Conservation (phyloP, 1,140 invertebrate species). For the Meloidogyne hapla region DNA sequence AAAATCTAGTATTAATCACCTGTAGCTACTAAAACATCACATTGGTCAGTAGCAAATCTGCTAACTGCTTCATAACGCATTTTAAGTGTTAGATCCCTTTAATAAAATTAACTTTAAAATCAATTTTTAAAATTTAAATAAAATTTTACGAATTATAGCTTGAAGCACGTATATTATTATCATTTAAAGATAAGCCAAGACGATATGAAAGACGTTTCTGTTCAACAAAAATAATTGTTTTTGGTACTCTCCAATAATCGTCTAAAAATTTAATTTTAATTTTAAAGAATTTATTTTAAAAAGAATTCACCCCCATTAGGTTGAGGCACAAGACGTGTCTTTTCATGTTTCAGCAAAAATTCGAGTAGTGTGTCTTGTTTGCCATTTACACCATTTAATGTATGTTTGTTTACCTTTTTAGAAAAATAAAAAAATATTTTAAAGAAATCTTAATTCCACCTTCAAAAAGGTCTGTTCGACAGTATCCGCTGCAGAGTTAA, state of each 20-base stretch:
- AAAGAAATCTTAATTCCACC: slow-evolving; percentile 9
- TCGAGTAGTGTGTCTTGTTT: slow-evolving; percentile 35
- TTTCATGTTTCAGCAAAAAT: slow-evolving; percentile 26
- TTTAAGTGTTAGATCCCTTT: slow-evolving; percentile 38
- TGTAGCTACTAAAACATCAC: slow-evolving; percentile 33
- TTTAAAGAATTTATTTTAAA: not conserved
- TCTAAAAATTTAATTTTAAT: slow-evolving; percentile 12
- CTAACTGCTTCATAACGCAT: slow-evolving; percentile 31
- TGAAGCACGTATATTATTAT: slow-evolving; percentile 17
- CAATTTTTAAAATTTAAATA: slow-evolving; percentile 8
- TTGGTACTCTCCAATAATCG: slow-evolving; percentile 18
- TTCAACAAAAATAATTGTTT: slow-evolving; percentile 40
- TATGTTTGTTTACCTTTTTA: slow-evolving; percentile 24
- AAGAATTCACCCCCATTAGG: slow-evolving; percentile 10
- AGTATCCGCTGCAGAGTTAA: slow-evolving; percentile 33
- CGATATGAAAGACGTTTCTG: slow-evolving; percentile 32
- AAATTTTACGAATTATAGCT: slow-evolving; percentile 5
- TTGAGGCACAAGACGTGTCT: not conserved
- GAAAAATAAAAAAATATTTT: slow-evolving; percentile 7
- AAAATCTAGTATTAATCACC: slow-evolving; percentile 19
- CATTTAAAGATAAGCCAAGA: slow-evolving; percentile 20
- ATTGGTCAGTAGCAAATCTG: slow-evolving; percentile 25
- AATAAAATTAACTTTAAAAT: not conserved
- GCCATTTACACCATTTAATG: slow-evolving; percentile 20
- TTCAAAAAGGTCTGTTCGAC: slow-evolving; percentile 35